Evolutionary conservation across 1,140 invertebrate species (phyloP), one percentile per base, ranked within the genome.

Genomic region (Hylaeus anthracinus): DNA sequence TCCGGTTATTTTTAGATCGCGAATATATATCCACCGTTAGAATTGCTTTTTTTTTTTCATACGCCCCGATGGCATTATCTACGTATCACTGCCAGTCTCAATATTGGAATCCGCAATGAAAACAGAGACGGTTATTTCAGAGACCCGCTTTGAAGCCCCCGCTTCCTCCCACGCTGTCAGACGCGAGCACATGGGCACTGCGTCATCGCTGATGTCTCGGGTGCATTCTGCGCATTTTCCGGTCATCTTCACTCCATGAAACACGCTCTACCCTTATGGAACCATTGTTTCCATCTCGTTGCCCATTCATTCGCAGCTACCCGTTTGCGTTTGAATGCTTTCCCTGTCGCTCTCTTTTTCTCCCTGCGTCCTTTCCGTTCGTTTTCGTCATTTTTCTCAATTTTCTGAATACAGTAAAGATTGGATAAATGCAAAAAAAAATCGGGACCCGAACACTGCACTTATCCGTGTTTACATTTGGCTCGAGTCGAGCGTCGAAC

Each of bases 71-170:
- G 39, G 41, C 9, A 10, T 71, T n/a, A 43, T 37, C 9, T 37
- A 14, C 43, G 48, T n/a, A 3, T 15, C 37, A 41, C n/a, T 51
- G 26, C 10, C 43, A 41, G 15, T 56, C 37, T 51, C 58, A 15
- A 6, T 12, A n/a, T 1, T n/a, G 53, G 14, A 45, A 48, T 39
- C 26, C 37, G 2, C 12, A 37, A 15, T 56, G 45, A 56, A 51
- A 70, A 72, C 5, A 14, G 12, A 72, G 71, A 51, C 58, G 39
- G 58, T 39, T 63, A 60, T 63, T 39, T 10, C 58, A 72, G 55
- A 39, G 9, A 5, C 9, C 51, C 56, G 67, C n/a, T 48, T 72
- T 15, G 5, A 72, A 53, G 14, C 58, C 15, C 45, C 26, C 26
- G 26, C 26, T 26, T 26, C 26, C 26, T n/a, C 56, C 39, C 69